Evolutionary conservation across 2,888 invertebrate genomes (phyloP), one percentile per base, ranked within the genome.

Genomic region (Drosophila gaucha): DNA sequence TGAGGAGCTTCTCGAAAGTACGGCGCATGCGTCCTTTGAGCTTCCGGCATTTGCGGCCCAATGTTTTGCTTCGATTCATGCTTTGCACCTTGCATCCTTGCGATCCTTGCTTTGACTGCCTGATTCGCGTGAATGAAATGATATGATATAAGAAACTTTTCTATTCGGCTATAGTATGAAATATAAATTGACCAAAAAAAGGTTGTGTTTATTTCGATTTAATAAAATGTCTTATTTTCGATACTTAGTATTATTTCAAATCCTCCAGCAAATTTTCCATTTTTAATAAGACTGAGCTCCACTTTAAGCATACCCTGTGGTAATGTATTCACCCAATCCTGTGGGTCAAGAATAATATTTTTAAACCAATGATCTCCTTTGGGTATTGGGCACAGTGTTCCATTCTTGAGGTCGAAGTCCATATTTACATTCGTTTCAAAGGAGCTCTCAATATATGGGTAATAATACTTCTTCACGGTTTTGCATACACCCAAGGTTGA

Each of bases 1-100:
- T 30, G 31, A 5, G 26, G 20, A 46, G 52, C 52, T 65, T 55
- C 2, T 0, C 20, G 9, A 43, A 35, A 84, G 64, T 35, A 33
- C 47, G 31, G 44, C 85, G 82, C 82, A 51, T 46, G 77, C 84
- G 84, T 54, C 20, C 12, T 35, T 5, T 0, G 12, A 46, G 57
- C 66, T 87, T 84, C 86, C 86, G 84, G 84, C 88, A 18, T 77
- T 77, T 77, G 12, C 30, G 30, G 35, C 49, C 20, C 39, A 72
- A 67, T 82, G 74, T 77, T 83, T 85, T 84, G 65, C 65, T 72
- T 64, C 41, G 78, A 44, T 66, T 64, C 39, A 16, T 20, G 56
- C 58, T 62, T 83, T 47, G 30, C 60, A 41, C 44, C 6, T 9
- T 12, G n/a, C 51, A 66, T 80, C 49, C 65, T 86, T 47, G 47